Percentiles rank a stretch among this genome's conserved stretches.
Evolutionary conservation across 2,888 invertebrate species (phyloP).

Genomic region (Ceramica pisi): DNA sequence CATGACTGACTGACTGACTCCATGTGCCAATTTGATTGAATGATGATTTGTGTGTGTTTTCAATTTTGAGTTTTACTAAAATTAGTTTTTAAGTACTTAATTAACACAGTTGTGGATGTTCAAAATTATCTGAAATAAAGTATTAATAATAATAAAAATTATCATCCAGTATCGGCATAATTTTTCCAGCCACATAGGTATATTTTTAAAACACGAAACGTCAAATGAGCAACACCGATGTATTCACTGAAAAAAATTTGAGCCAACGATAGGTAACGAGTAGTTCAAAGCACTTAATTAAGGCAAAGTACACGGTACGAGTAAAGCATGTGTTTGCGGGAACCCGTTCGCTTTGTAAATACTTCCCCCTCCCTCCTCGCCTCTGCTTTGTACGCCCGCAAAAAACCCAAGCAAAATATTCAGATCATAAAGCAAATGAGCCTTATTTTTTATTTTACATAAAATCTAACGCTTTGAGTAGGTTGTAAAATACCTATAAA

Average conservation of each 20-base stretch:
- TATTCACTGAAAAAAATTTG: constrained; percentile 58
- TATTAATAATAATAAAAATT: too few relatives aligned
- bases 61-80: too few relatives aligned
- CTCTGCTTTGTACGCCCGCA: constrained; percentile 17
- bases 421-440: constrained; percentile 47
- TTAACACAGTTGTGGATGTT: too few relatives aligned
- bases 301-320: constrained; percentile 17
- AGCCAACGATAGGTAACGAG: constrained; percentile 44
- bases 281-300: constrained; percentile 60
- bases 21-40: too few relatives aligned
- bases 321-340: constrained; percentile 38
- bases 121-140: too few relatives aligned
- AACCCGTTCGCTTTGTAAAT: constrained; percentile 46
- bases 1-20: too few relatives aligned
- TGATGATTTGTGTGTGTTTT: too few relatives aligned
- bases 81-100: too few relatives aligned
- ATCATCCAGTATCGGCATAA: too few relatives aligned
- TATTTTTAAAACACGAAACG: neutral
- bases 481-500: constrained; percentile 36
- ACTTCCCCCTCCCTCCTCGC: neutral
- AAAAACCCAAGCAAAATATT: constrained; percentile 40
- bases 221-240: constrained; percentile 38
- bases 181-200: neutral
- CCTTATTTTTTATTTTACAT: constrained; percentile 39
- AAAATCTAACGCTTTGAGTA: constrained; percentile 41